phyloP scores from a whole-genome alignment of 2,888 invertebrate genomes.

The Halictus ligatus region DNA sequence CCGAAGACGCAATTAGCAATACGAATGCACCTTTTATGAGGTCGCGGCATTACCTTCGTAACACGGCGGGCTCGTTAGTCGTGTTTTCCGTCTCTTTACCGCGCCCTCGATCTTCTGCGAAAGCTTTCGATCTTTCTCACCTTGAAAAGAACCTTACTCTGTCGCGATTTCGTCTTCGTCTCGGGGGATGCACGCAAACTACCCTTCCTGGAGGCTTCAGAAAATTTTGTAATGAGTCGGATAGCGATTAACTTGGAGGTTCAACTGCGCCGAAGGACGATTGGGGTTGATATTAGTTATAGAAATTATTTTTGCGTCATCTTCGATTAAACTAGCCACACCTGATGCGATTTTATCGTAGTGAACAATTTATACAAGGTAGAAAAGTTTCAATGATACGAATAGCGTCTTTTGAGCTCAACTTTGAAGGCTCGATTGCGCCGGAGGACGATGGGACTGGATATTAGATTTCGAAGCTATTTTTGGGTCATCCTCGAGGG shows the following conservation, averaged over 20 bases:
- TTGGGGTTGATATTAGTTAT: not conserved
- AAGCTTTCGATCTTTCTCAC: conserved; percentile 39
- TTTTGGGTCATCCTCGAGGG: conserved; percentile 27
- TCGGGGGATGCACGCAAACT: not conserved
- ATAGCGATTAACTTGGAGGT: not conserved
- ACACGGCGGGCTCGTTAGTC: conserved; percentile 54
- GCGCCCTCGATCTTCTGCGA: conserved; percentile 20
- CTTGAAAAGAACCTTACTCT: conserved; percentile 19
- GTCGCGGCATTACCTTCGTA: conserved; percentile 68
- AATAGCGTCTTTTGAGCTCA: not conserved
- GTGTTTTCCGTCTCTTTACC: conserved; percentile 34
- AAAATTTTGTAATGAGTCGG: not conserved
- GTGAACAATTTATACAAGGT: not conserved
- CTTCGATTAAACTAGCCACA: not conserved
- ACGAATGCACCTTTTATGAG: conserved; percentile 75
- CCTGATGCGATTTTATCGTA: not conserved
- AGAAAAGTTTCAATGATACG: not conserved
- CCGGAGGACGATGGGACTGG: not conserved
- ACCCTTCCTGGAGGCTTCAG: not conserved
- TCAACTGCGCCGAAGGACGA: not conserved
- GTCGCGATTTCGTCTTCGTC: not conserved
- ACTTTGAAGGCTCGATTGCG: not conserved
- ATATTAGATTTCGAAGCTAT: conserved; percentile 25
- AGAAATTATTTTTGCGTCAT: not conserved
- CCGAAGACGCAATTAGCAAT: conserved; percentile 77